Evolutionary conservation across 2,888 invertebrate genomes (phyloP).

Genomic region (Auanema freiburgensis): DNA sequence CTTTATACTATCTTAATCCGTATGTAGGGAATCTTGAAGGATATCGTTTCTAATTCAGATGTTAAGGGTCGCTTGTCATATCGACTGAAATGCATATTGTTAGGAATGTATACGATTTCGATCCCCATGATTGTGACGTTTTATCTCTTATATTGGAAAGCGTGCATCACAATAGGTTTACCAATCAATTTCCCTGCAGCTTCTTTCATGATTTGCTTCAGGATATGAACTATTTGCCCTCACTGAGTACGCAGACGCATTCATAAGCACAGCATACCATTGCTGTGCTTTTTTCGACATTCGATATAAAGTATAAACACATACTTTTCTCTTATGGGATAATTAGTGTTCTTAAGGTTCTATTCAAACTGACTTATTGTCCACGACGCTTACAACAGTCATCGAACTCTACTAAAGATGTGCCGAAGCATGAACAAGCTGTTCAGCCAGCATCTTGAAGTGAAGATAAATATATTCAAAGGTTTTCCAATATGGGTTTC

Average conservation of each 20-base stretch:
- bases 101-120: conserved; percentile 47
- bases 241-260: conserved; percentile 57
- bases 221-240: conserved; percentile 61
- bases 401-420: no score
- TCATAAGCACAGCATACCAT: conserved; percentile 57
- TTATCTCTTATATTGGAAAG: conserved; percentile 57
- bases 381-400: no score
- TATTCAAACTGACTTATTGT: no score
- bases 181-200: not conserved
- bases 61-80: conserved; percentile 54
- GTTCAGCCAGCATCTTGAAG: no score
- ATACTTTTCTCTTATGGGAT: no score
- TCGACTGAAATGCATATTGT: conserved; percentile 45
- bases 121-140: conserved; percentile 55
- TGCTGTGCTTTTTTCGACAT: conserved; percentile 60
- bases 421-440: no score
- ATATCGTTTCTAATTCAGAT: not conserved
- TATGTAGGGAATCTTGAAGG: conserved; percentile 36
- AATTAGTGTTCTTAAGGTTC: no score
- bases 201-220: conserved; percentile 26
- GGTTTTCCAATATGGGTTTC: no score
- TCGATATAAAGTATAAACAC: conserved; percentile 48
- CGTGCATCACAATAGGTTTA: conserved; percentile 57
- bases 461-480: no score
- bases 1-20: conserved; percentile 56